Evolutionary conservation across 2,888 invertebrate genomes (phyloP), one percentile per base, ranked within the genome.

Genomic region (Aphrophora alni): DNA sequence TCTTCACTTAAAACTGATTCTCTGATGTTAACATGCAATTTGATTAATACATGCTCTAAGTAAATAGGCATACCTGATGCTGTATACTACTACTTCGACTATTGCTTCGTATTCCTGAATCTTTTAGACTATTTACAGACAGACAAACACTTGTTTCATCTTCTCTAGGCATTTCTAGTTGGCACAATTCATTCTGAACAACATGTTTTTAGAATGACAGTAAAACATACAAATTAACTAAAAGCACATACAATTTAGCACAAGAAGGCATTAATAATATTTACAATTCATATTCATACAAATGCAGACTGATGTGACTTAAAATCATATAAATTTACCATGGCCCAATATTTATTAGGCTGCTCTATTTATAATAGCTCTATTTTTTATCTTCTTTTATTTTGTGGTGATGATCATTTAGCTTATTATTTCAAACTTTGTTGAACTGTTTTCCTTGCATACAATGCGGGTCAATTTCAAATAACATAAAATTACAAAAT

Each of bases 71-170:
- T 84, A 95, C 95, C 92, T 95, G 95, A 85, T 95, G 95, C 86
- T 95, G 95, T 87, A 96, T 95, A 87, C 96, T 96, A 85, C 95
- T 95, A 81, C 96, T 90, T 3, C 96, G 90, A 85, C 96, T 96
- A 80, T 94, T 95, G 87, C 96, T 96, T 85, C 94, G 91, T 81
- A 96, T 96, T 14, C 96, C 96, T 0, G 96, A 96, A 88, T 96
- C 96, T 88, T 96, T 96, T 80, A 96, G 91, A 85, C 96, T 96
- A 86, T 95, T 95, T 77, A 94, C 92, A 1, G 95, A 94, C 0
- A 93, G 93, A 83, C 93, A 93, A 81, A 93, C 91, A 87, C 94
- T 94, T 83, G 93, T 89, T 80, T 92, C 91, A 87, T 95, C 95
- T 80, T 89, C 86, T 74, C 74, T 51, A 24, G 33, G 27, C 17